phyloP scores from a whole-genome alignment of 2,113 vertebrate genomes.

The Myotis brandtii region DNA sequence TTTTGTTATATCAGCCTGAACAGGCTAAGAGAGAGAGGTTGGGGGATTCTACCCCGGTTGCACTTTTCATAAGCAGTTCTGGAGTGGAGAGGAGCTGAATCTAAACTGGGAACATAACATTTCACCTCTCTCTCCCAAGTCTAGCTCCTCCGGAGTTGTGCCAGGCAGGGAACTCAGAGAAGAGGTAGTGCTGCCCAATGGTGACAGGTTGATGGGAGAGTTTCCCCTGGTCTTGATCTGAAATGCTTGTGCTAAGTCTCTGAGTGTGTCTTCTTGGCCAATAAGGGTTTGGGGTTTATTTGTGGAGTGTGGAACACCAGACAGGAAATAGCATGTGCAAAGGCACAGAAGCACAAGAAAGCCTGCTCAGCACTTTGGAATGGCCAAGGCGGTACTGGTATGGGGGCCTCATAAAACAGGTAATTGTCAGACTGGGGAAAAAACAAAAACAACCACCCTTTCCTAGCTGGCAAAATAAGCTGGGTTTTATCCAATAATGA shows the following conservation, averaged over 20 bases:
- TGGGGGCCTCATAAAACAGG: not conserved
- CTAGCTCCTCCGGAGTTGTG: accelerated
- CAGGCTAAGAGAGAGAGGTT: not conserved
- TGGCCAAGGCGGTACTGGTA: not conserved
- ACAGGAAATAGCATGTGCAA: not conserved
- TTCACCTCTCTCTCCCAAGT: not conserved
- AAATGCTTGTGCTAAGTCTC: not conserved
- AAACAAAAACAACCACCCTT: not conserved
- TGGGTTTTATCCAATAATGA: not conserved
- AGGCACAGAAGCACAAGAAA: not conserved
- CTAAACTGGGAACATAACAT: not conserved
- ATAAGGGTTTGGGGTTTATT: not conserved
- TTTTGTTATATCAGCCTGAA: not conserved
- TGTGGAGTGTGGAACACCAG: not conserved
- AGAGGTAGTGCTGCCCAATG: not conserved
- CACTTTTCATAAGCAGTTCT: not conserved
- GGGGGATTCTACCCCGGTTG: too few relatives aligned
- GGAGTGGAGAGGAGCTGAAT: not conserved
- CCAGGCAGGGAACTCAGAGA: not conserved
- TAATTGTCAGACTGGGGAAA: not conserved
- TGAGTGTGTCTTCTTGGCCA: not conserved
- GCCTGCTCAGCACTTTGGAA: not conserved
- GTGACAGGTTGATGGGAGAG: not conserved
- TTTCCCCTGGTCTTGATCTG: not conserved
- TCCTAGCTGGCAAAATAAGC: not conserved